Conservation (phyloP, 1,140 invertebrate species). For the Bombus impatiens region DNA sequence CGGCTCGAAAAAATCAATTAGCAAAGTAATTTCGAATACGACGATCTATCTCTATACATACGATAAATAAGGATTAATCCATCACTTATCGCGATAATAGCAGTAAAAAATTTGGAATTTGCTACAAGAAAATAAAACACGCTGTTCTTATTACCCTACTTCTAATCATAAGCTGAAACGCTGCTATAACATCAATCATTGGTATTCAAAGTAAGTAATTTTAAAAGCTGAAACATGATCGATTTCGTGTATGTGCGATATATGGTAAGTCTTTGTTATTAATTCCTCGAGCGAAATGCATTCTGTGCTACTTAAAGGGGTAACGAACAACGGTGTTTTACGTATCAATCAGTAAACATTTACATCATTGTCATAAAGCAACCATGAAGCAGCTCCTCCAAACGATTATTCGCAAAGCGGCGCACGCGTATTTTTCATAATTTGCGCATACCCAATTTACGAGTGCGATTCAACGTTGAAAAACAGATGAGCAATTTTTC, state of each 20-base stretch:
- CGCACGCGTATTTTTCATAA: neutral
- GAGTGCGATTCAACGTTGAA: neutral
- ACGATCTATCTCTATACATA: no score
- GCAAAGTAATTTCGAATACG: no score
- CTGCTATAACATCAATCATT: no score
- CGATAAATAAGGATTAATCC: neutral
- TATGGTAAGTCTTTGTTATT: neutral
- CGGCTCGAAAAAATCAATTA: neutral
- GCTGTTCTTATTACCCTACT: no score
- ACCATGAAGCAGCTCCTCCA: neutral
- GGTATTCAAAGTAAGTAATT: neutral
- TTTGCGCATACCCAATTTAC: neutral
- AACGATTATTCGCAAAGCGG: neutral
- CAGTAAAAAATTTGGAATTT: neutral
- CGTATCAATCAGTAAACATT: conserved; percentile 11
- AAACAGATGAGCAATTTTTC: neutral
- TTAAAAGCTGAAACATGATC: neutral
- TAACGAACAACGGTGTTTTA: conserved; percentile 1
- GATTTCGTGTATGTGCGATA: neutral
- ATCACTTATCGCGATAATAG: neutral
- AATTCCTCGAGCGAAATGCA: neutral
- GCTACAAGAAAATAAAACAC: neutral
- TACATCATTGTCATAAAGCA: neutral
- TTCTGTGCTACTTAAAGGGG: neutral
- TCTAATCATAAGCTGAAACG: no score